Evolutionary conservation across 2,113 vertebrate genomes (phyloP), one percentile per base, ranked within the genome.

Genomic region (Poecile atricapillus): DNA sequence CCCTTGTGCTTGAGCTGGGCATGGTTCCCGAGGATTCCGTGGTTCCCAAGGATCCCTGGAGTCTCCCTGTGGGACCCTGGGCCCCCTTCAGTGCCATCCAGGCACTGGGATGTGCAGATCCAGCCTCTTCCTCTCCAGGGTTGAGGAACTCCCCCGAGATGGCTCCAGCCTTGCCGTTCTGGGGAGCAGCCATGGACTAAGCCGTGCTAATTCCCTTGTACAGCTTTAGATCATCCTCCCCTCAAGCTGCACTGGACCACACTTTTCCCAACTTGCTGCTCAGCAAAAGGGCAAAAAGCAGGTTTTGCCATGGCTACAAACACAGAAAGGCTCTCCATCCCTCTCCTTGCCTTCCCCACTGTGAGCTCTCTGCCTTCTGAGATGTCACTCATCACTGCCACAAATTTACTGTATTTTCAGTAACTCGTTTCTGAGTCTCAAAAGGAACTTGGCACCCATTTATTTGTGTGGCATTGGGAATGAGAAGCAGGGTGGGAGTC

Each of bases 121-220:
- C 89, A 90, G 50, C 68, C 47, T 35, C 27, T n/a, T 70, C 70
- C 58, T 75, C n/a, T 1, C n/a, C 13, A 10, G 28, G 39, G n/a
- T 60, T 59, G 84, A 59, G 74, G 62, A 41, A 13, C 49, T 41
- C 52, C 35, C 8, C 79, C 13, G 59, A 43, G 67, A 33, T 49
- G 52, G 46, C 64, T 92, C 59, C 68, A 67, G 63, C 59, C 44
- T 74, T 58, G 68, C 39, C 30, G 5, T 86, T 88, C 24, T 94
- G 90, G 83, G 93, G 86, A 89, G 21, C 86, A 94, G 83, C 83
- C 94, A 90, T 15, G 79, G 88, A 53, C 84, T 88, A 50, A 80
- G 64, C 70, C 9, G 1, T 63, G 56, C 60, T 89, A 67, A 94
- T 93, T 93, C 92, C 44, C 91, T 91, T 41, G 81, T 87, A 75